Base-by-base conservation (phyloP, 1,140 invertebrate genomes). In the Penaeus indicus region DNA sequence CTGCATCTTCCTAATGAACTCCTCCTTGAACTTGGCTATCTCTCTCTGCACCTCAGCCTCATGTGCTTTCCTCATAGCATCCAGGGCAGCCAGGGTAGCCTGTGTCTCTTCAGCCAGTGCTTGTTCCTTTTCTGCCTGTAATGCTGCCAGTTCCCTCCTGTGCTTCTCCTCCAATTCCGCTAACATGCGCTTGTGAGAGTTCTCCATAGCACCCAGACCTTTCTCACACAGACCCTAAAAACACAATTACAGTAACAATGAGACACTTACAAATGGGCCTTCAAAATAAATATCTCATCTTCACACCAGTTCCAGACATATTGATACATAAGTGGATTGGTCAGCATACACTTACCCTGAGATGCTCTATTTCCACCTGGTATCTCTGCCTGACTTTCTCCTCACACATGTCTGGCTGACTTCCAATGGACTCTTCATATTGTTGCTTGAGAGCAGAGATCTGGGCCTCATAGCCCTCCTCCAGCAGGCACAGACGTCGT, bases 61-160 rank as follows among this genome's bases (percentile, higher is more conserved):
- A 92, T 98, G 97, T 1, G 97, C 97, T 92, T 98, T 97, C 67
- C 97, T 94, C 96, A 98, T 97, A 7, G 97, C 97, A 92, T 98
- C 97, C 84, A 98, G 93, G 22, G 97, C 97, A 90, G 95, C 95
- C 22, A 92, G 90, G 86, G 90, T 90, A 25, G 90, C 88, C 92
- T 97, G 96, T 11, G 97, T 97, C 93, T 98, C 97, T 92, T 98
- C 97, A 22, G 96, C 96, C 54, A 98, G 92, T 8, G 96, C 97
- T 91, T 97, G 96, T 92, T 98, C 97, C 92, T 98, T 97, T 91
- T 97, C 97, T 62, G 96, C 93, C 92, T 95, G 86, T 22, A 96
- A 93, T 88, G 94, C 94, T 83, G 96, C 95, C 42, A 96, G 91
- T 92, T 98, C 97, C 86, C 95, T 94, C 72, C 95, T 94, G 92